Percentiles rank a stretch among this genome's conserved stretches.
Evolutionary conservation across 2,113 vertebrate species (phyloP).

Genomic region (Brevimyrus niger): DNA sequence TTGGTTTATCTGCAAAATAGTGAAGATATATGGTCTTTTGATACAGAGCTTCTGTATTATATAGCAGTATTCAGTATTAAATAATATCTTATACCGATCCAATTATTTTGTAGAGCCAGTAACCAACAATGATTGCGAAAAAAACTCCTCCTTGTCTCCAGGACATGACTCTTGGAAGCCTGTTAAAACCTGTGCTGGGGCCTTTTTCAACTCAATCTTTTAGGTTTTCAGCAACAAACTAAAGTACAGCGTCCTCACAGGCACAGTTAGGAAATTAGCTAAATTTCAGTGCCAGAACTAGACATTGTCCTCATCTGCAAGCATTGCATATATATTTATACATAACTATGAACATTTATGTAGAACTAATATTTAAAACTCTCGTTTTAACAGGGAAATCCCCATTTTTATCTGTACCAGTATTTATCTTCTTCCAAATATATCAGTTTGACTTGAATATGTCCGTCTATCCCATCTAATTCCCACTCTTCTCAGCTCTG

Average conservation of each 20-base stretch:
- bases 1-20: neutral
- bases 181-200: neutral
- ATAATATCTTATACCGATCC: neutral
- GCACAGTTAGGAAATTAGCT: neutral
- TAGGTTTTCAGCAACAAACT: neutral
- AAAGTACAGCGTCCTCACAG: neutral
- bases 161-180: neutral
- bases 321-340: neutral
- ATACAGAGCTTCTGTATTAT: neutral
- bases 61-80: neutral
- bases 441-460: neutral
- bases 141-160: neutral
- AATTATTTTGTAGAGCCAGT: neutral
- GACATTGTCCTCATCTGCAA: neutral
- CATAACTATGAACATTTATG: neutral
- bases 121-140: neutral
- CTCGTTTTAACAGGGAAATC: neutral
- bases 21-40: neutral
- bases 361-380: neutral
- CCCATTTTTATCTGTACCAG: neutral
- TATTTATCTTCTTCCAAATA: neutral
- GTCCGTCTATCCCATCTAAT: neutral
- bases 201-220: neutral
- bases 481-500: neutral
- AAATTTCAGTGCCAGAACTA: neutral